Percentiles rank a stretch among this genome's conserved stretches.
phyloP scores from a whole-genome alignment of 2,888 invertebrate species.

The Phymatocera aterrima region DNA sequence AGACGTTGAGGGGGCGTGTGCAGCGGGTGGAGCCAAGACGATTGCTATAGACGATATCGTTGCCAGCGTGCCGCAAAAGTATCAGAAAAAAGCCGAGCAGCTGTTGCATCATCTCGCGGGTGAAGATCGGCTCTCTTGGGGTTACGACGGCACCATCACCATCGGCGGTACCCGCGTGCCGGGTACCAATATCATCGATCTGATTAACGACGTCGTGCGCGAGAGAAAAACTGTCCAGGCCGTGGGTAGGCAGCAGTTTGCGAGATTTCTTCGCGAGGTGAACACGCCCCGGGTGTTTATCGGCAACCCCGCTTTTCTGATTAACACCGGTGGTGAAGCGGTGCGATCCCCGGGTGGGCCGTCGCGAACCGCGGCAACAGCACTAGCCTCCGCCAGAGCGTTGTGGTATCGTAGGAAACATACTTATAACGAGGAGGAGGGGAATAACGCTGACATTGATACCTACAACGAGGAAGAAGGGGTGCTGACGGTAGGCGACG shows the following conservation, averaged over 20 bases:
- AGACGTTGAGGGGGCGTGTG: too few species aligned
- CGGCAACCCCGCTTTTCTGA: not conserved
- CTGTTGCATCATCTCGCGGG: not conserved
- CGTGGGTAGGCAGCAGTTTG: slow-evolving; percentile 5
- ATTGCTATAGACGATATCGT: too few species aligned
- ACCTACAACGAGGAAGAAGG: too few species aligned
- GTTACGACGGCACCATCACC: slow-evolving; percentile 9
- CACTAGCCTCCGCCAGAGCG: too few species aligned
- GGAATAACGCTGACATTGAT: too few species aligned
- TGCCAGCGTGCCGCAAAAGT: not conserved
- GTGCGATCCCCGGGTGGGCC: too few species aligned
- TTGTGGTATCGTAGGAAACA: too few species aligned
- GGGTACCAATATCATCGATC: slow-evolving; percentile 47
- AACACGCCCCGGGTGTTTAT: not conserved
- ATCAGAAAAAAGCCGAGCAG: not conserved
- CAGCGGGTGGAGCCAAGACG: too few species aligned
- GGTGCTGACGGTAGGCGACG: too few species aligned
- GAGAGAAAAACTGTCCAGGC: slow-evolving; percentile 33
- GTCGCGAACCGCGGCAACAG: too few species aligned
- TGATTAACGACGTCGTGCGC: slow-evolving; percentile 47
- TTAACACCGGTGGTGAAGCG: too few species aligned
- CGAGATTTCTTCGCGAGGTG: slow-evolving; percentile 34
- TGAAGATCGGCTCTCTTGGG: slow-evolving; percentile 10
- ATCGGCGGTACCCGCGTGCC: slow-evolving; percentile 34
- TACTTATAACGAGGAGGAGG: too few species aligned